These are phyloP conservation scores for Sprattus sprattus DNA, from an alignment of 2,113 vertebrate species.

Conservation along the genomic window DNA sequence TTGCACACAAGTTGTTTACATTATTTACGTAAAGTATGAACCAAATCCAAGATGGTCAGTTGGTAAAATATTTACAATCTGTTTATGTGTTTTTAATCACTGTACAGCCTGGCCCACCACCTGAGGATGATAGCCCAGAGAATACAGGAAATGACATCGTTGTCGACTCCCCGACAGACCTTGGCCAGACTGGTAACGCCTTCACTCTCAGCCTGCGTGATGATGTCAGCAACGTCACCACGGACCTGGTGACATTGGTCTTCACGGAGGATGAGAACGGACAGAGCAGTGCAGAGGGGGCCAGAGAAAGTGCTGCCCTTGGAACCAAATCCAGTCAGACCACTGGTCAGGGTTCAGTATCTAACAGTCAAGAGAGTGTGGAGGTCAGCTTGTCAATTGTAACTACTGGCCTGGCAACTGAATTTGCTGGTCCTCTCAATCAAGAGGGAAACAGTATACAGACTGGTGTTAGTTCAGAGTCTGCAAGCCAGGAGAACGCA, in stretches of 20 bases:
- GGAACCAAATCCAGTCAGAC: too few species aligned
- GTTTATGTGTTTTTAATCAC: not conserved
- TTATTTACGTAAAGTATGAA: too few species aligned
- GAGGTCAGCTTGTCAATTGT: too few species aligned
- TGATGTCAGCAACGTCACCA: conserved; percentile 24
- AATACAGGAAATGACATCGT: conserved; percentile 24
- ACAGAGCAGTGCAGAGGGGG: not conserved
- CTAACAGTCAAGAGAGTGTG: too few species aligned
- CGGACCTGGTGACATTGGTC: conserved; percentile 27
- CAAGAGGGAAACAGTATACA: not conserved
- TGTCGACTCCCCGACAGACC: not conserved
- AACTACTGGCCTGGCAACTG: too few species aligned
- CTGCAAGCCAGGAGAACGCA: not conserved
- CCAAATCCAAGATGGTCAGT: too few species aligned
- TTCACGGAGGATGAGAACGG: conserved; percentile 10
- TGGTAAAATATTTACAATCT: too few species aligned
- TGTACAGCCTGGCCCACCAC: not conserved
- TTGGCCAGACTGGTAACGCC: not conserved
- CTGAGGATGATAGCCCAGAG: not conserved
- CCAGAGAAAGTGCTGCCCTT: not conserved
- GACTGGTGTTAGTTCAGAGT: not conserved
- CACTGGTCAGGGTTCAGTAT: too few species aligned
- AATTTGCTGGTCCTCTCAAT: not conserved
- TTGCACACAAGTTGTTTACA: too few species aligned
- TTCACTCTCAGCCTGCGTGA: conserved; percentile 33